Conservation (phyloP, 2,113 vertebrate genomes). For the Rattus norvegicus region GRCr8 NC_086020.1:218733001-218733500, state of each 20-base stretch:
- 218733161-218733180: background rate
- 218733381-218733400: background rate
- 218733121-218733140: background rate
- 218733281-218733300: background rate
- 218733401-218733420: background rate
- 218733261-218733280: too few species aligned
- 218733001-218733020: background rate
- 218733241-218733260: background rate
- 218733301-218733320: background rate
- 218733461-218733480: background rate
- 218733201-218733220: background rate
- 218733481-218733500: background rate
- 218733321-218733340: background rate
- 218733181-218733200: background rate
- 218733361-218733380: background rate
- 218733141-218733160: background rate
- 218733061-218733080: background rate
- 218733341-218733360: background rate
- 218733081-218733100: background rate
- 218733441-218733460: background rate
- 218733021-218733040: background rate
- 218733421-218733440: background rate
- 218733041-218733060: background rate
- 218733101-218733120: background rate
- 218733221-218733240: background rate